Evolutionary conservation across 1,140 invertebrate species (phyloP).

Genomic region (Atta colombica): DNA sequence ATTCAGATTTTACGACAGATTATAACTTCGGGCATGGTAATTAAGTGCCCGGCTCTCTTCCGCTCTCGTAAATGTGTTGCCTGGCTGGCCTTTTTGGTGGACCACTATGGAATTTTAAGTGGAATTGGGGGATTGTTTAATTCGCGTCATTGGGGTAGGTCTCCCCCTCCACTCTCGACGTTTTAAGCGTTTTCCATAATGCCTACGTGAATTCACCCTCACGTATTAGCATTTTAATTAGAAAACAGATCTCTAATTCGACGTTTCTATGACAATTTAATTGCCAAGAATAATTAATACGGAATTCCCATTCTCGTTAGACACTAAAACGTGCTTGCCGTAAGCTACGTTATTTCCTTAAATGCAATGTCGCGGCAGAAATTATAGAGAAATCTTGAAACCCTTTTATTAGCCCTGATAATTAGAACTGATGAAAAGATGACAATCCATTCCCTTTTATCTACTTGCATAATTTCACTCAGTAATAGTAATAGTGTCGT

Average conservation of each 20-base stretch:
- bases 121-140: conserved; percentile 76
- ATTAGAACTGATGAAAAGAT: conserved; percentile 19
- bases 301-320: conserved; percentile 3
- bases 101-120: conserved; percentile 75
- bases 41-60: conserved; percentile 73
- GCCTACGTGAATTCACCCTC: conserved; percentile 59
- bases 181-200: conserved; percentile 76
- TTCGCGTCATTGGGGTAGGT: conserved; percentile 64
- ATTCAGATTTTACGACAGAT: conserved; percentile 80
- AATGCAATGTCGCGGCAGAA: conserved; percentile 9
- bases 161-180: conserved; percentile 31
- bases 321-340: conserved; percentile 16
- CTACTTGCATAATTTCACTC: background rate
- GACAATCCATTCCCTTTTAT: background rate
- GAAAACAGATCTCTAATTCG: conserved; percentile 67
- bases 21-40: conserved; percentile 76
- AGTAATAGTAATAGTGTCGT: background rate
- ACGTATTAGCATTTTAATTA: conserved; percentile 78
- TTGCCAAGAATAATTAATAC: conserved; percentile 63
- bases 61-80: conserved; percentile 62
- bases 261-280: conserved; percentile 66
- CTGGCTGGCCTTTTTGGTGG: conserved; percentile 65
- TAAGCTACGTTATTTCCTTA: conserved; percentile 30
- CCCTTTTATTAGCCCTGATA: background rate
- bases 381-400: background rate